Conservation (phyloP, 2,113 vertebrate species). For the Colistium nudipinnis region DNA sequence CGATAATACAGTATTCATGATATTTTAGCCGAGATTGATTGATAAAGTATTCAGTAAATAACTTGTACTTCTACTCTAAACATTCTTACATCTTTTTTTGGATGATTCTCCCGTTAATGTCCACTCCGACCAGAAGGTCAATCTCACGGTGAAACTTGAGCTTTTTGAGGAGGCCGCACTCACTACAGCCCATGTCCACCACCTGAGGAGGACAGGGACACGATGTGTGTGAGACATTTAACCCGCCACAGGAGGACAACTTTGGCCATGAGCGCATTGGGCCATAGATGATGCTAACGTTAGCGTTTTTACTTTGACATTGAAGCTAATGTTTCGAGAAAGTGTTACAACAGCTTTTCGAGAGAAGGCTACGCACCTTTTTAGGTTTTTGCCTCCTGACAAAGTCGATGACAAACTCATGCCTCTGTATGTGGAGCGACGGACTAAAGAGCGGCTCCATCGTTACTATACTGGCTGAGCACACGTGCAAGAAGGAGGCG, state of each 20-base stretch:
- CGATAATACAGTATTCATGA: no score
- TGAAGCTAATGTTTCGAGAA: not conserved
- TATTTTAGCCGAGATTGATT: not conserved
- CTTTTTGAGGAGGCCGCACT: conserved; percentile 85
- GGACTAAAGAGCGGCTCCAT: conserved; percentile 82
- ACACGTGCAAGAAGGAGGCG: no score
- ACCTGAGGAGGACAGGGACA: conserved; percentile 81
- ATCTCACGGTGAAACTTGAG: conserved; percentile 86
- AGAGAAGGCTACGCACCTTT: conserved; percentile 83
- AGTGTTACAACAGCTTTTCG: not conserved
- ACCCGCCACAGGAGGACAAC: no score
- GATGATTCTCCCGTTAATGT: conserved; percentile 81
- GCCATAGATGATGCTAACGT: not conserved
- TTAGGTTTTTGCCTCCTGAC: conserved; percentile 82
- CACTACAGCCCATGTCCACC: conserved; percentile 90
- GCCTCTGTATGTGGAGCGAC: conserved; percentile 86
- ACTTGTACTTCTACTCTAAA: not conserved
- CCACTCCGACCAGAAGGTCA: conserved; percentile 89
- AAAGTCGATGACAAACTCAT: conserved; percentile 88
- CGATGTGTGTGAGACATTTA: not conserved
- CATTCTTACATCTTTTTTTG: conserved; percentile 82
- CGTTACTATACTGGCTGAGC: not conserved
- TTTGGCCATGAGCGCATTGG: no score
- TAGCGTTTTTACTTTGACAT: not conserved
- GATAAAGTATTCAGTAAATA: not conserved